These are phyloP conservation scores for Corythornis cristatus DNA, from an alignment of 2,113 vertebrate genomes.

Conservation along the genomic window DNA sequence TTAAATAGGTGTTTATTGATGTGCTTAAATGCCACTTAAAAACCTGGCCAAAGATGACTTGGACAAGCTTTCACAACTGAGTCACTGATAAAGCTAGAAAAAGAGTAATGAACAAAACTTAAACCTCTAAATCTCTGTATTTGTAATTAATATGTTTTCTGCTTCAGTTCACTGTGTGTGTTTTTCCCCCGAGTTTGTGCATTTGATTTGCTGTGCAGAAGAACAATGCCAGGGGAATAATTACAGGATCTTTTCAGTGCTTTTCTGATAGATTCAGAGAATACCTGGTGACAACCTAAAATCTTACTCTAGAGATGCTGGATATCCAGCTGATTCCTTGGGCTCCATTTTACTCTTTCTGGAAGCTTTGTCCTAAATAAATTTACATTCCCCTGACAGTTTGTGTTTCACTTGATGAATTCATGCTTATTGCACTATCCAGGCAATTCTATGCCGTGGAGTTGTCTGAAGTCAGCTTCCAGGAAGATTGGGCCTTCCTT, in stretches of 20 bases:
- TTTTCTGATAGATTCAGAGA: not conserved
- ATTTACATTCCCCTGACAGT: not conserved
- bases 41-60: not conserved
- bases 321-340: not conserved
- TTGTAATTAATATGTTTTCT: not conserved
- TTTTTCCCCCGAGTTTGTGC: not conserved
- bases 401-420: not conserved
- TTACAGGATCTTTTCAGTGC: not conserved
- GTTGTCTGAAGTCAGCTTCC: not conserved
- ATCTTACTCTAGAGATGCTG: not conserved
- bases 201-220: not conserved
- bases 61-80: not conserved
- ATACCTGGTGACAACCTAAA: not conserved
- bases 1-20: not conserved
- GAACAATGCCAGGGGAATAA: not conserved
- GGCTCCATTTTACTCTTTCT: not conserved
- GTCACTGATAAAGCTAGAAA: not conserved
- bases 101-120: not conserved
- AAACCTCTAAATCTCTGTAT: not conserved
- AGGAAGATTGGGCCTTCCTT: not conserved
- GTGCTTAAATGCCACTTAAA: not conserved
- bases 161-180: not conserved
- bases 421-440: not conserved
- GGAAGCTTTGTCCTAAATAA: not conserved
- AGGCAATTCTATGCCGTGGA: not conserved